Percentiles rank a stretch among this genome's conserved stretches.
phyloP scores from a whole-genome alignment of 2,888 invertebrate genomes.

The Spodoptera exigua region DNA sequence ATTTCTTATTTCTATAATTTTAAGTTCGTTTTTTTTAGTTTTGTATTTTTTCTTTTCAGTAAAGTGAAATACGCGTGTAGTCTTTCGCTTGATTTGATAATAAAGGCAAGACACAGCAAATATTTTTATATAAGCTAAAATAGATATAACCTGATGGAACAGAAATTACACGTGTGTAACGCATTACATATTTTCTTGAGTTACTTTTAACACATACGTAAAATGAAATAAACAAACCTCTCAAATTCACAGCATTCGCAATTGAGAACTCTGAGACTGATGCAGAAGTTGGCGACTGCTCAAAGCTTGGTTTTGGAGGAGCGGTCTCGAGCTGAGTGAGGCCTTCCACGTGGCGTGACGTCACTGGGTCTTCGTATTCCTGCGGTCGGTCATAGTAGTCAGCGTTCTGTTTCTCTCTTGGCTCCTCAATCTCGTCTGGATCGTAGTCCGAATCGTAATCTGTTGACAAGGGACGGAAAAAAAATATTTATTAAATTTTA shows the following conservation, averaged over 20 bases:
- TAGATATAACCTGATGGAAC: too few relatives aligned
- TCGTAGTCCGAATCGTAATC: constrained; percentile 77
- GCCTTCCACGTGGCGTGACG: constrained; percentile 67
- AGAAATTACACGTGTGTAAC: too few relatives aligned
- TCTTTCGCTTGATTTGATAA: too few relatives aligned
- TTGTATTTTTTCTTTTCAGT: too few relatives aligned
- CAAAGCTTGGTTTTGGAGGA: constrained; percentile 65
- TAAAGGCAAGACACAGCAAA: too few relatives aligned
- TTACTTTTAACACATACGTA: too few relatives aligned
- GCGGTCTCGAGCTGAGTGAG: constrained; percentile 68
- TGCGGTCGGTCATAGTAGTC: constrained; percentile 74
- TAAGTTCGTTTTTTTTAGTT: too few relatives aligned
- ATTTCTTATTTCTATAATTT: too few relatives aligned
- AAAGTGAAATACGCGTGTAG: too few relatives aligned
- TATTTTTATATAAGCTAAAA: too few relatives aligned
- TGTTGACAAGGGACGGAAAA: constrained; percentile 43
- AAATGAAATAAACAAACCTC: constrained; percentile 69
- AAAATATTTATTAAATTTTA: not conserved
- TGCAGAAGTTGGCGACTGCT: constrained; percentile 71
- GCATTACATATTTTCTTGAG: too few relatives aligned
- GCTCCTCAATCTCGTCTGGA: constrained; percentile 56
- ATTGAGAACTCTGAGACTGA: constrained; percentile 80
- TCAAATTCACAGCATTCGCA: constrained; percentile 83
- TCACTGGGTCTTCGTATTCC: constrained; percentile 77
- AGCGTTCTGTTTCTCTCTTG: constrained; percentile 56